phyloP scores from a whole-genome alignment of 1,140 invertebrate genomes.

The Callitettix versicolor region DNA sequence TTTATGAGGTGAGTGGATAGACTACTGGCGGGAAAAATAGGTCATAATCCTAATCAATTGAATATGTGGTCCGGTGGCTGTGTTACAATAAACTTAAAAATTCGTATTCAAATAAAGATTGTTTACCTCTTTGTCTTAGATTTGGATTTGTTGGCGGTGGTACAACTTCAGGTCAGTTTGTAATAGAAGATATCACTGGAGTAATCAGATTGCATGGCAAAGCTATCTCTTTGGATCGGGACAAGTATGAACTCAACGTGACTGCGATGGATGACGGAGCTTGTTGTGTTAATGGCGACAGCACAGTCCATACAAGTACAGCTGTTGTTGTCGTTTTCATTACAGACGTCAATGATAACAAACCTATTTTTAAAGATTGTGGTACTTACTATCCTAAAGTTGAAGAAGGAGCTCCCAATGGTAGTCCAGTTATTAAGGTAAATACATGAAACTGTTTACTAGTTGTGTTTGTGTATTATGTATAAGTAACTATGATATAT shows the following conservation, averaged over 20 bases:
- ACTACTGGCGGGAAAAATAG: too few relatives aligned
- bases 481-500: too few relatives aligned
- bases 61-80: too few relatives aligned
- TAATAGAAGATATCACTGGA: constrained; percentile 90
- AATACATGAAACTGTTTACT: background rate
- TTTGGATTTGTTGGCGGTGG: constrained; percentile 88
- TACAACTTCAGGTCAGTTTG: constrained; percentile 81
- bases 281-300: constrained; percentile 77
- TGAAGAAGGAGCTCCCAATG: constrained; percentile 83
- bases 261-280: constrained; percentile 89
- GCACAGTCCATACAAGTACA: constrained; percentile 80
- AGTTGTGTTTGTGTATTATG: too few relatives aligned
- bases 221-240: constrained; percentile 69
- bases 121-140: constrained; percentile 35
- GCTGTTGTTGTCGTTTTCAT: constrained; percentile 92
- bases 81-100: too few relatives aligned
- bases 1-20: too few relatives aligned
- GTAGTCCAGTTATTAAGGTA: constrained; percentile 79
- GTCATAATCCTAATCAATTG: too few relatives aligned
- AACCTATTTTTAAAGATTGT: constrained; percentile 88
- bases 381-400: constrained; percentile 85
- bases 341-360: constrained; percentile 92
- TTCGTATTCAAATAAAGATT: too few relatives aligned
- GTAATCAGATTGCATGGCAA: constrained; percentile 82
- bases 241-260: constrained; percentile 89